Evolutionary conservation across 2,888 invertebrate species (phyloP).

Genomic region (Notodonta dromedarius): DNA sequence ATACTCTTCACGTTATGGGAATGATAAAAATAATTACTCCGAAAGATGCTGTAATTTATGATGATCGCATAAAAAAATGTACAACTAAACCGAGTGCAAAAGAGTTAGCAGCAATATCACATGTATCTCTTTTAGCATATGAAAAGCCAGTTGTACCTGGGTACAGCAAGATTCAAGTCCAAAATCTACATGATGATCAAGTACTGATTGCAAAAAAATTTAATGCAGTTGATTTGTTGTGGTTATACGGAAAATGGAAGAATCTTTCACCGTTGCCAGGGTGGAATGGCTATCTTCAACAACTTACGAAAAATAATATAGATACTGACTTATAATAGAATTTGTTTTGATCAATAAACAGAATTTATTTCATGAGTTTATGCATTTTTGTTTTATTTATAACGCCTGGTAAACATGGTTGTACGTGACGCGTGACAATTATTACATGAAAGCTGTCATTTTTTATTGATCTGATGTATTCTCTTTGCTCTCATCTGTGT

Average conservation of each 20-base stretch:
- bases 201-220: slow-evolving; percentile 26
- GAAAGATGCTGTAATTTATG: slow-evolving; percentile 27
- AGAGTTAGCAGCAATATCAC: slow-evolving; percentile 34
- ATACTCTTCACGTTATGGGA: slow-evolving; percentile 25
- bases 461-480: too few relatives aligned
- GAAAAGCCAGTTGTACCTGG: slow-evolving; percentile 36
- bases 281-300: slow-evolving; percentile 53
- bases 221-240: slow-evolving; percentile 34
- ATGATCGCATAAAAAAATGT: slow-evolving; percentile 41
- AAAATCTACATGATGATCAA: slow-evolving; percentile 39
- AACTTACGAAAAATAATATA: slow-evolving; percentile 37
- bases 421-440: too few relatives aligned
- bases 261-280: slow-evolving; percentile 43
- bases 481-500: too few relatives aligned
- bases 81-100: slow-evolving; percentile 36
- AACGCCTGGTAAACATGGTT: too few relatives aligned
- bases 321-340: too few relatives aligned
- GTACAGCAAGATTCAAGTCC: slow-evolving; percentile 37
- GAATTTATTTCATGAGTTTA: too few relatives aligned
- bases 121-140: slow-evolving; percentile 38
- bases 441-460: too few relatives aligned
- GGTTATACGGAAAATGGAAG: slow-evolving; percentile 47
- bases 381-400: too few relatives aligned
- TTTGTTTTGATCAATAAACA: too few relatives aligned
- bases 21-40: slow-evolving; percentile 22